Conservation (phyloP, 1,140 invertebrate species). For the Eufriesea mexicana region DNA sequence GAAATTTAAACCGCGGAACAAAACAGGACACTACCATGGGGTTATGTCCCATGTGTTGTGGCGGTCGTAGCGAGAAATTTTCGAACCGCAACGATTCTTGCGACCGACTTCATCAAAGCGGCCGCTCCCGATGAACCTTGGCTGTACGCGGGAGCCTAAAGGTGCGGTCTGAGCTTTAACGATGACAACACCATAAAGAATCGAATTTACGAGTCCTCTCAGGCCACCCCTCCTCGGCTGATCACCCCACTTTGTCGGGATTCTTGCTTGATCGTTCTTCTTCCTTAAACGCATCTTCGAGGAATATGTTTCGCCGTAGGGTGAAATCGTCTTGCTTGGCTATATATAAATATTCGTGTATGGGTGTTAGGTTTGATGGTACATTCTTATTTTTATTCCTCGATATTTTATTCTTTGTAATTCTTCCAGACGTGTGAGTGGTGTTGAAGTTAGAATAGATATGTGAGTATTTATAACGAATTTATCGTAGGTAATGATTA, state of each 20-base stretch:
- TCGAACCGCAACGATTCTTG: slow-evolving; percentile 12
- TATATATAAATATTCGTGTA: slow-evolving; percentile 10
- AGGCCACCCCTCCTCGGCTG: neutral
- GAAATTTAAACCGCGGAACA: slow-evolving; percentile 12
- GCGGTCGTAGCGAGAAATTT: neutral
- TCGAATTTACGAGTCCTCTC: slow-evolving; percentile 64
- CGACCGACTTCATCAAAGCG: slow-evolving; percentile 53
- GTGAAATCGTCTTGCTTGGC: neutral
- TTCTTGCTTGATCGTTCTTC: slow-evolving; percentile 3
- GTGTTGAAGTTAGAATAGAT: too few relatives aligned
- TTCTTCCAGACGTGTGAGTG: too few relatives aligned
- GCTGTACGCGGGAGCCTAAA: slow-evolving; percentile 21
- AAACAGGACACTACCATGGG: neutral
- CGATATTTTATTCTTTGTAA: too few relatives aligned
- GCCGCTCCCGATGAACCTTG: slow-evolving; percentile 1
- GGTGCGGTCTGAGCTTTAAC: slow-evolving; percentile 49
- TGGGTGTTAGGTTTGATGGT: too few relatives aligned
- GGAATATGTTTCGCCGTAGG: neutral
- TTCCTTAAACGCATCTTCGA: slow-evolving; percentile 9
- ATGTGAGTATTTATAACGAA: too few relatives aligned
- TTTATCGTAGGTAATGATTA: too few relatives aligned
- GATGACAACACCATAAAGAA: slow-evolving; percentile 68
- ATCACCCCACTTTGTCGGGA: slow-evolving; percentile 10
- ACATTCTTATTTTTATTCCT: too few relatives aligned
- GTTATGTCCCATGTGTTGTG: neutral